A percentile compares a stretch with the other conserved stretches of the same genome.
phyloP scores from a whole-genome alignment of 2,113 vertebrate species.

The Ctenomys sociabilis region DNA sequence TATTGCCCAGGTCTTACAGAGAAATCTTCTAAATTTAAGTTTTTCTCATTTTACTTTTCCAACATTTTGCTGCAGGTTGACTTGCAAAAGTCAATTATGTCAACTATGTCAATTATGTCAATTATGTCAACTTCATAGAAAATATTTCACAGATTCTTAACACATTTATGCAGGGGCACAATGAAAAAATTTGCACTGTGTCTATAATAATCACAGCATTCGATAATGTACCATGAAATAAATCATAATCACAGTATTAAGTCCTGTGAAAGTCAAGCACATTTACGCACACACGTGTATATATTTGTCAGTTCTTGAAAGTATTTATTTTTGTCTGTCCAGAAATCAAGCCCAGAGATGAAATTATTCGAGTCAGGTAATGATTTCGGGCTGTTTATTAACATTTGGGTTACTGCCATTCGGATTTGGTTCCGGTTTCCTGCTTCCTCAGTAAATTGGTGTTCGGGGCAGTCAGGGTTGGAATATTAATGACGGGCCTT shows the following conservation, averaged over 20 bases:
- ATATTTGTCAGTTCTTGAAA: neutral
- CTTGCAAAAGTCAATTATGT: neutral
- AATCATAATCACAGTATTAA: neutral
- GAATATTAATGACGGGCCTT: neutral
- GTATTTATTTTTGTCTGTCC: neutral
- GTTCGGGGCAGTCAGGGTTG: neutral
- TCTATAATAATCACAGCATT: too few species aligned
- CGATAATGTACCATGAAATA: neutral
- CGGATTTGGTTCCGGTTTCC: neutral
- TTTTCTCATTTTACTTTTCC: neutral
- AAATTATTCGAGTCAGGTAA: neutral
- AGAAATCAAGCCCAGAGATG: neutral
- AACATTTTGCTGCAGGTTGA: neutral
- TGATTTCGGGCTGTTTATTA: neutral
- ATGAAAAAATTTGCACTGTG: too few species aligned
- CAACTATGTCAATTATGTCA: too few species aligned
- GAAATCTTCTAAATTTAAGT: neutral
- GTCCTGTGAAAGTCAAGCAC: neutral
- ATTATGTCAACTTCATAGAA: neutral
- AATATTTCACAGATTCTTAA: neutral
- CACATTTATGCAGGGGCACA: neutral
- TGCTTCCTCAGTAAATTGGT: neutral
- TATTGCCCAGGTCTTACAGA: neutral
- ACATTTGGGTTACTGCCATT: neutral
- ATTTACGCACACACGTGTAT: too few species aligned